phyloP scores from a whole-genome alignment of 2,888 invertebrate genomes.

The Hyles lineata region DNA sequence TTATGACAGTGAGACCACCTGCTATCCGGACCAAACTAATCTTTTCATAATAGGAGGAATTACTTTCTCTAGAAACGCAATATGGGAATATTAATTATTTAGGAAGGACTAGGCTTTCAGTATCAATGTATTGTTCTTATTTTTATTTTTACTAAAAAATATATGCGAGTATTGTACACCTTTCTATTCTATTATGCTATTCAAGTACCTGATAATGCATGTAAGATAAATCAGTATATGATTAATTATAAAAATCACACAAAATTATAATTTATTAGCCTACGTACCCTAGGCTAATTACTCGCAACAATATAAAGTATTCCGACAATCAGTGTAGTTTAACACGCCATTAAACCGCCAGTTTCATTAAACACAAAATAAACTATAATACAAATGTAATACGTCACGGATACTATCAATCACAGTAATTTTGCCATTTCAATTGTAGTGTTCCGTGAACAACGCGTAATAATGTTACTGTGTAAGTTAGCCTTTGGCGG shows the following conservation, averaged over 20 bases:
- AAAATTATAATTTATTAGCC: no score
- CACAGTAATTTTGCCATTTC: conserved; percentile 44
- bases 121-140: no score
- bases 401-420: conserved; percentile 44
- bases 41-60: neutral
- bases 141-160: no score
- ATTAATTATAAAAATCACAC: no score
- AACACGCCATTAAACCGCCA: neutral
- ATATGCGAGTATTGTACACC: no score
- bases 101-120: no score
- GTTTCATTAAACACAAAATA: neutral
- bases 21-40: conserved; percentile 34
- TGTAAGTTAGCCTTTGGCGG: conserved; percentile 33
- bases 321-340: neutral
- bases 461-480: conserved; percentile 41
- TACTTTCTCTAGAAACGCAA: no score
- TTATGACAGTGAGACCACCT: conserved; percentile 41
- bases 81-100: no score
- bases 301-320: neutral
- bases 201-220: no score
- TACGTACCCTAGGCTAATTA: no score
- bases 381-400: neutral
- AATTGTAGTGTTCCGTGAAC: conserved; percentile 47
- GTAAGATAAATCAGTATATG: no score
- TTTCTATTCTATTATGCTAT: no score